Conservation (phyloP, 30 jellyfish, hydroid and myxozoan genomes). For the Aurelia sp. region DNA sequence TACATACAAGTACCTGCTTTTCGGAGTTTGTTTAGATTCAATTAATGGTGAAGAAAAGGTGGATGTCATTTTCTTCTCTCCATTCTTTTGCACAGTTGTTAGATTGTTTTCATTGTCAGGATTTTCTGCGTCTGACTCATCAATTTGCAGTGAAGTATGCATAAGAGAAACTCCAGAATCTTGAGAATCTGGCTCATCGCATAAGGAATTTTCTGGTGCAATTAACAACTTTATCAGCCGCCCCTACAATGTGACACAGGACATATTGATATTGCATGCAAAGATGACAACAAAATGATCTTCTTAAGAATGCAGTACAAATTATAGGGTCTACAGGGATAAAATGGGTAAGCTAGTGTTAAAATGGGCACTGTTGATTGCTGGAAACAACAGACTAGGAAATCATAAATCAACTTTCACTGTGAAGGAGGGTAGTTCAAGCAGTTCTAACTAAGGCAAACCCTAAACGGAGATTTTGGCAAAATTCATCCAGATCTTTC, state of each 20-base stretch:
- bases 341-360: no score
- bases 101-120: neutral
- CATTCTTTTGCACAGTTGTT: neutral
- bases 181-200: slow-evolving; percentile 32
- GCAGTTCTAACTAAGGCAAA: no score
- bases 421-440: no score
- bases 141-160: neutral
- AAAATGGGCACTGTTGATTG: no score
- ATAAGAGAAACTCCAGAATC: slow-evolving; percentile 41
- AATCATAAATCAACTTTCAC: no score
- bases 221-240: slow-evolving; percentile 37
- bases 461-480: no score
- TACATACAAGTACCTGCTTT: neutral
- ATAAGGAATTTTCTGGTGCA: neutral
- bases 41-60: neutral
- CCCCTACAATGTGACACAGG: slow-evolving; percentile 19
- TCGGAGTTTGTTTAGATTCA: neutral
- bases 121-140: neutral
- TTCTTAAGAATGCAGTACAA: neutral
- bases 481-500: no score
- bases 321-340: no score
- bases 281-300: neutral
- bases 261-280: neutral
- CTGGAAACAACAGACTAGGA: no score
- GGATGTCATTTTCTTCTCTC: neutral